Conservation (phyloP, 2,888 invertebrate species). For the Tachina fera region DNA sequence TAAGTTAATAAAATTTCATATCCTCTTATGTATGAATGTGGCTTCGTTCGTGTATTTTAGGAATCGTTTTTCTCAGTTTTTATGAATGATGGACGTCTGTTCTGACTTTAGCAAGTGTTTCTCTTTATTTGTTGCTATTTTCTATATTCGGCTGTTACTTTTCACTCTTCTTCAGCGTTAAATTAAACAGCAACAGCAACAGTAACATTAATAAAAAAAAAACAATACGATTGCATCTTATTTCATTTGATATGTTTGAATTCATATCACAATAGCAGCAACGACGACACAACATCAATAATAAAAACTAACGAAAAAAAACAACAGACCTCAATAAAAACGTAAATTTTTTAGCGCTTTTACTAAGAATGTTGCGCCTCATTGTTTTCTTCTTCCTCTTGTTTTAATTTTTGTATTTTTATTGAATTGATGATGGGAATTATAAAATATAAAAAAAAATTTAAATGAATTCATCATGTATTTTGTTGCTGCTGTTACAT, state of each 20-base stretch:
- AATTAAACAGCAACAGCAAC: conserved; percentile 40
- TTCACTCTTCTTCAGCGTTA: conserved; percentile 30
- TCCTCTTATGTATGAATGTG: conserved; percentile 21
- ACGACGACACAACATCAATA: conserved; percentile 32
- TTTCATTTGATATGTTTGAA: conserved; percentile 54
- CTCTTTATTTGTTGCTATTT: conserved; percentile 47
- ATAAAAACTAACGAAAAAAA: conserved; percentile 20
- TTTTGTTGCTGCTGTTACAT: conserved; percentile 37
- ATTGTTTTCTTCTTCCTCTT: conserved; percentile 3
- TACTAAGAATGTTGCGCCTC: conserved; percentile 61
- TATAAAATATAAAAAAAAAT: conserved; percentile 49
- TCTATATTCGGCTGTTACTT: conserved; percentile 41
- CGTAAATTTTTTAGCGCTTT: conserved; percentile 62
- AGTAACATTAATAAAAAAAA: conserved; percentile 1
- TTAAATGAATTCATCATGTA: conserved; percentile 61
- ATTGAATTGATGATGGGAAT: conserved; percentile 66
- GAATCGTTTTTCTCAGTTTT: conserved; percentile 24
- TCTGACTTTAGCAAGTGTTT: conserved; percentile 65
- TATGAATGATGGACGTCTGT: conserved; percentile 65
- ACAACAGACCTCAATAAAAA: conserved; percentile 61
- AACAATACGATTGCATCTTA: conserved; percentile 53
- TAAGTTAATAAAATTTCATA: conserved; percentile 22
- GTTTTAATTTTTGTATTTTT: conserved; percentile 43
- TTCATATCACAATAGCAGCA: conserved; percentile 44
- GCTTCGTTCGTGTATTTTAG: conserved; percentile 9